These are phyloP conservation scores for Oreohelix idahoensis DNA, from an alignment of 1,140 invertebrate genomes.

Conservation along the genomic window DNA sequence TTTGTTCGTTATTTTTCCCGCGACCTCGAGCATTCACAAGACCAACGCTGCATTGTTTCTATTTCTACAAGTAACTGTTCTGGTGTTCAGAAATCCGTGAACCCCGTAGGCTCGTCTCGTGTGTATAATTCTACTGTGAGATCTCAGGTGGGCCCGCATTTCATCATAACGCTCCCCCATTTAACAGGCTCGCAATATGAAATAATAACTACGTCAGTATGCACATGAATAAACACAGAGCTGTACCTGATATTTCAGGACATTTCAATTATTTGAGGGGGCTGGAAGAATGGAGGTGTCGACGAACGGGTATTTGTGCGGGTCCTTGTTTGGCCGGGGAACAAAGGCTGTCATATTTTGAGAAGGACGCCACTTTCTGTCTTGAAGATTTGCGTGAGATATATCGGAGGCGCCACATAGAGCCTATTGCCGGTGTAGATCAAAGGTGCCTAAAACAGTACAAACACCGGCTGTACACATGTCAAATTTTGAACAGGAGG, in stretches of 20 bases:
- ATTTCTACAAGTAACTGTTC: too few species aligned
- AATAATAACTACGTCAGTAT: background rate
- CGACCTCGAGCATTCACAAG: too few species aligned
- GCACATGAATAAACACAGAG: slow-evolving; percentile 1
- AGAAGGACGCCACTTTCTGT: background rate
- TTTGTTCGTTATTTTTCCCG: too few species aligned
- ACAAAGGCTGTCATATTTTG: slow-evolving; percentile 1
- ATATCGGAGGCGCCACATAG: background rate
- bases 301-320: background rate
- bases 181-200: background rate
- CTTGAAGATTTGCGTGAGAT: background rate
- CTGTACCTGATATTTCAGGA: background rate
- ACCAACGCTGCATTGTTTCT: too few species aligned
- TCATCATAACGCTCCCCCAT: background rate
- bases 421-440: too few species aligned
- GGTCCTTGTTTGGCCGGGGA: background rate
- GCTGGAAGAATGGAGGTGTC: background rate
- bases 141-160: background rate
- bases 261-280: background rate
- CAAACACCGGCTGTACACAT: too few species aligned
- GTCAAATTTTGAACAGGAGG: too few species aligned
- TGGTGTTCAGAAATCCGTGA: too few species aligned
- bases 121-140: too few species aligned
- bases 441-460: too few species aligned
- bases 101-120: too few species aligned